phyloP scores from a whole-genome alignment of 2,797 vertebrate genomes.

The Platyrinchus mystaceus region DNA sequence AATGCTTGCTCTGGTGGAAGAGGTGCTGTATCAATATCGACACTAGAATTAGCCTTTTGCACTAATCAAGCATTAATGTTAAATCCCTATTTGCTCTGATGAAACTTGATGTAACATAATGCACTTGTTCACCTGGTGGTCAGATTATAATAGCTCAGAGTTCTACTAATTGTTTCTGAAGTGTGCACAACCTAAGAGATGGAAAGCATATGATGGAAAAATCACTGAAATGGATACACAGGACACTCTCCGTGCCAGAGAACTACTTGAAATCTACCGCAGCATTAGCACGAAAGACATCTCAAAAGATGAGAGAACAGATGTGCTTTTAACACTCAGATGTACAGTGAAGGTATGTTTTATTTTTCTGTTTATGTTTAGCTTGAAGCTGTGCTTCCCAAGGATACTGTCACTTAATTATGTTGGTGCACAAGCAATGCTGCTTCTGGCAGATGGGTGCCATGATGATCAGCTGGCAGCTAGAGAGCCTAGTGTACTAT shows the following conservation, averaged over 20 bases:
- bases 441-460: background rate
- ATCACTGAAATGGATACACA: slow-evolving; percentile 84
- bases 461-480: background rate
- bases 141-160: background rate
- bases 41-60: background rate
- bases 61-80: background rate
- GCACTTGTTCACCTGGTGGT: background rate
- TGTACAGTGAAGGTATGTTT: slow-evolving; percentile 83
- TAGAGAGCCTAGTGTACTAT: background rate
- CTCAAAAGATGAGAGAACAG: slow-evolving; percentile 78
- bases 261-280: slow-evolving; percentile 85
- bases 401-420: background rate
- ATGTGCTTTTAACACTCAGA: slow-evolving; percentile 82
- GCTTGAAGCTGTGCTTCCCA: background rate
- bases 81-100: background rate
- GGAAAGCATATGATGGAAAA: slow-evolving; percentile 81
- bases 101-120: background rate
- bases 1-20: background rate
- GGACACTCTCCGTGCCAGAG: slow-evolving; percentile 81
- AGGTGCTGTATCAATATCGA: background rate
- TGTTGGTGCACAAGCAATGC: background rate
- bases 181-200: slow-evolving; percentile 84
- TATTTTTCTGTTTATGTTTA: background rate
- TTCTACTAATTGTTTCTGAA: slow-evolving; percentile 70
- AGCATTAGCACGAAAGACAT: slow-evolving; percentile 68